phyloP scores from a whole-genome alignment of 2,113 vertebrate species.

The Zonotrichia leucophrys region DNA sequence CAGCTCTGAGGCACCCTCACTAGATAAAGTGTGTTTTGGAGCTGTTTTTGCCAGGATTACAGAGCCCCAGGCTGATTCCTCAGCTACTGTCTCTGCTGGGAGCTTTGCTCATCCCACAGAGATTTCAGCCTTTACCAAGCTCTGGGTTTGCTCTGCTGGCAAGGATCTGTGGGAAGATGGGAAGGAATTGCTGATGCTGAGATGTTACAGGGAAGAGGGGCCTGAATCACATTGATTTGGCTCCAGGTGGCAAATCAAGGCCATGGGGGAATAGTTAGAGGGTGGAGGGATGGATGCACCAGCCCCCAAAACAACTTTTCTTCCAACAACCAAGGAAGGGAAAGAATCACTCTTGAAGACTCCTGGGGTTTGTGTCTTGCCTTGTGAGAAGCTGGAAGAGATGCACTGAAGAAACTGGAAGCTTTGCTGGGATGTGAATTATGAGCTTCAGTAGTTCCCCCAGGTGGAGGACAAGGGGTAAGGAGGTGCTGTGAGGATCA shows the following conservation, averaged over 20 bases:
- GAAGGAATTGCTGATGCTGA: neutral
- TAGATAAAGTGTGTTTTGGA: slow-evolving; percentile 25
- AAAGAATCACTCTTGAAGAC: neutral
- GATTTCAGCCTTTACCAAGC: neutral
- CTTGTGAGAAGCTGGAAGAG: neutral
- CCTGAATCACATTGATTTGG: neutral
- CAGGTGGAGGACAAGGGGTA: neutral
- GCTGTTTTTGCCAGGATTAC: neutral
- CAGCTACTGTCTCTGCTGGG: neutral
- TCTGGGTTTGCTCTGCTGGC: neutral
- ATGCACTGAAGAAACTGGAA: neutral
- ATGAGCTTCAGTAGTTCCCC: neutral
- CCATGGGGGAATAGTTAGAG: neutral
- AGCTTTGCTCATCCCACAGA: neutral
- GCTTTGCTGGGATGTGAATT: neutral
- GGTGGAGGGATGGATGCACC: neutral
- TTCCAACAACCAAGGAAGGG: neutral
- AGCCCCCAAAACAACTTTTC: neutral
- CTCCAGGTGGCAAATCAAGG: neutral
- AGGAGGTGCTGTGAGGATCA: neutral
- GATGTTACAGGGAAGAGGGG: neutral
- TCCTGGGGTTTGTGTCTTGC: neutral
- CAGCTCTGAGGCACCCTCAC: neutral
- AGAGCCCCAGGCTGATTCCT: neutral
- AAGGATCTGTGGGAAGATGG: neutral